Conservation (phyloP, 2,888 invertebrate genomes). For the Andrena camellia region DNA sequence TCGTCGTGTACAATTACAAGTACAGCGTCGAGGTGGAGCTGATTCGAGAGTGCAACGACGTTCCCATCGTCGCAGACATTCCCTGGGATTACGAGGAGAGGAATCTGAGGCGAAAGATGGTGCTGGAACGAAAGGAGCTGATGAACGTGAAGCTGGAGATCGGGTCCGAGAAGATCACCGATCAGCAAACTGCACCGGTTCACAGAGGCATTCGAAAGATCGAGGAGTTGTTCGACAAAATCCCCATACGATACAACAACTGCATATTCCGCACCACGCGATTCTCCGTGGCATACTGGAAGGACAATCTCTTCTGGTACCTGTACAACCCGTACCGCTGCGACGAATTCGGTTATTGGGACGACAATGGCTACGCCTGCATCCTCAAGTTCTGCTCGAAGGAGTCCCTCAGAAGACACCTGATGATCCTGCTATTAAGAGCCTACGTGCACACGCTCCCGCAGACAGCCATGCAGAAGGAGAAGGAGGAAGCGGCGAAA, state of each 20-base stretch:
- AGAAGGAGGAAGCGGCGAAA: not conserved
- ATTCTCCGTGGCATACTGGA: conserved; percentile 80
- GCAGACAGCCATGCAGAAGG: not conserved
- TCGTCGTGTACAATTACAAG: conserved; percentile 81
- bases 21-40: conserved; percentile 79
- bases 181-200: conserved; percentile 55
- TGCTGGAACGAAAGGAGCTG: conserved; percentile 71
- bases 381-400: conserved; percentile 79
- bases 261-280: conserved; percentile 77
- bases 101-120: conserved; percentile 46
- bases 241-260: conserved; percentile 71
- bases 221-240: conserved; percentile 77
- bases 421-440: conserved; percentile 78
- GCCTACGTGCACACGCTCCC: conserved; percentile 71
- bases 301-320: conserved; percentile 80
- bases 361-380: conserved; percentile 76
- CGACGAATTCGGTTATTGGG: conserved; percentile 78
- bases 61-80: conserved; percentile 44
- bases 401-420: conserved; percentile 75
- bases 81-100: conserved; percentile 70
- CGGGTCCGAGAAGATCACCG: conserved; percentile 70
- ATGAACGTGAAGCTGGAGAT: conserved; percentile 69
- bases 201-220: conserved; percentile 65
- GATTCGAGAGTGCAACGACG: conserved; percentile 72
- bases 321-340: conserved; percentile 81